Percentiles rank a stretch among this genome's conserved stretches.
phyloP scores from a whole-genome alignment of 2,797 vertebrate species.

The Diceros bicornis region DNA sequence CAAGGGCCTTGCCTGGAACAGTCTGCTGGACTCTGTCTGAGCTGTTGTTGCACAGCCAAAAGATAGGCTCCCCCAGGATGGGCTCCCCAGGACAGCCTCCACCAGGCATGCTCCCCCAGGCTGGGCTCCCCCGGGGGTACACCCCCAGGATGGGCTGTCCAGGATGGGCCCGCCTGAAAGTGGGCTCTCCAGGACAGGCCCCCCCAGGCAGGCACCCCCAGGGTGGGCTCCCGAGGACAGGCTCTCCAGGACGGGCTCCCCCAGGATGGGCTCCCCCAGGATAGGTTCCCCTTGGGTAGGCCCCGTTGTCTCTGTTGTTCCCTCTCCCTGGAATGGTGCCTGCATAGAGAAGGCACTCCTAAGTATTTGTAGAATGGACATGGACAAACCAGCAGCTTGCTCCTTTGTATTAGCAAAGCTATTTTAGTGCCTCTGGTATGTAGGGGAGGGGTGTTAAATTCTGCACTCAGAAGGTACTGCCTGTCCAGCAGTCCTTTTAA shows the following conservation, averaged over 20 bases:
- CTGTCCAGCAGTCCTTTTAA: neutral
- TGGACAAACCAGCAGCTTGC: neutral
- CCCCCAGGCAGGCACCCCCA: neutral
- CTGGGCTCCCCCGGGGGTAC: accelerated
- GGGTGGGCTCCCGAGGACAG: too few species aligned
- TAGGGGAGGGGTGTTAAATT: neutral
- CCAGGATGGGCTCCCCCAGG: neutral
- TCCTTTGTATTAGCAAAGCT: neutral
- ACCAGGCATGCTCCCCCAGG: too few species aligned
- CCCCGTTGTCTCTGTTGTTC: neutral
- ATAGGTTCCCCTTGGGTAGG: neutral
- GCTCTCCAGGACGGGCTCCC: neutral
- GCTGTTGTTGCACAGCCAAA: neutral
- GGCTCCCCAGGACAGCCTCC: too few species aligned
- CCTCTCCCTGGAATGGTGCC: neutral
- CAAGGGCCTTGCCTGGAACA: too few species aligned
- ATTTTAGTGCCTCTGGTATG: neutral
- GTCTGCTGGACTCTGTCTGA: neutral
- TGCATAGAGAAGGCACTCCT: neutral
- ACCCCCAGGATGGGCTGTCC: neutral
- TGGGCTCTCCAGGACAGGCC: accelerated
- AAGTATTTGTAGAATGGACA: neutral
- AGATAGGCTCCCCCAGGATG: neutral
- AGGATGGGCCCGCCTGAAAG: neutral
- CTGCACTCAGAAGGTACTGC: too few species aligned